Evolutionary conservation across 2,797 vertebrate species (phyloP), one percentile per base, ranked within the genome.

Genomic region (Perodicticus potto): DNA sequence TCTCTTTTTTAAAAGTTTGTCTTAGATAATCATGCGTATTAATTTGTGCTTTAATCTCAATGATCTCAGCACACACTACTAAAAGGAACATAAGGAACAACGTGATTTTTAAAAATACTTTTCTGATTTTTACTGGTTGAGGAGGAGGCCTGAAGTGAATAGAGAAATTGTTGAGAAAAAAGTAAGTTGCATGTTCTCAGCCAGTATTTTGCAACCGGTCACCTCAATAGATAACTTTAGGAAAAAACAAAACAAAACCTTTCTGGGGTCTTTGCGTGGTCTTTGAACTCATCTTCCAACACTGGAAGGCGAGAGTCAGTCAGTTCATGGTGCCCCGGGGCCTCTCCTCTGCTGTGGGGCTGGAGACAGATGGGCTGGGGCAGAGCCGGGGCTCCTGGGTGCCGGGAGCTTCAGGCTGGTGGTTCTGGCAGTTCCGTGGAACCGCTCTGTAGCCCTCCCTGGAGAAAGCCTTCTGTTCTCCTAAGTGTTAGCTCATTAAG

Each of bases 401-500:
- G 20, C 29, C 70, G 82, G 32, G 78, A 59, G 40, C 86, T 17
- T 87, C 95, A 85, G 91, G 87, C 72, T 45, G 40, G 94, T 0
- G 14, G 72, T 69, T 76, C 96, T 80, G 96, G 92, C 85, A 89
- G 81, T 59, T 85, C 92, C 81, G 77, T 77, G 96, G 55, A 94
- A 70, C 55, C 65, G 89, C 93, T 93, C 96, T 92, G 89, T 86
- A 55, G 65, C 86, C 94, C 72, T 91, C 43, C 63, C 20, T 16
- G 89, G 90, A 97, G 92, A 96, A 96, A 97, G 63, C 55, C 80
- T 94, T 93, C 92, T 94, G 61, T 88, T 96, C 91, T 77, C 84
- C 0, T 76, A 88, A 89, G 84, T 81, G 86, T 91, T 86, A 76
- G 65, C 65, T 90, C 96, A 76, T 80, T 96, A 94, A 96, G 53